Evolutionary conservation across 2,797 vertebrate genomes (phyloP).

Genomic region (Megalops cyprinoides): DNA sequence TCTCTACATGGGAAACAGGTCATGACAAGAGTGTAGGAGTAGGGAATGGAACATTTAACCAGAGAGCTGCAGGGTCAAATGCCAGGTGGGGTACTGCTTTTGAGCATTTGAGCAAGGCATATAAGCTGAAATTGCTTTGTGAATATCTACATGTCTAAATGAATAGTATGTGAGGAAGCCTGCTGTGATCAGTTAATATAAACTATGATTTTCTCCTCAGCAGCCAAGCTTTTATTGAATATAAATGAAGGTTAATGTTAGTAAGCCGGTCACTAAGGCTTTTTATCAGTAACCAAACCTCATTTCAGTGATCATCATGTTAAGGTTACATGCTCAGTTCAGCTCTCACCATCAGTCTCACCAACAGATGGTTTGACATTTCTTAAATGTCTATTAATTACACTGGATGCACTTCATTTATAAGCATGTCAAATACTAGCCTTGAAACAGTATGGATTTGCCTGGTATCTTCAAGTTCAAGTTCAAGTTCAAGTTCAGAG

Average conservation of each 20-base stretch:
- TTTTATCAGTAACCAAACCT: background rate
- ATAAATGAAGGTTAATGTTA: background rate
- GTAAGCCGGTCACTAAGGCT: background rate
- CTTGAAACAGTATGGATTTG: constrained; percentile 7
- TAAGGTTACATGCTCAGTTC: background rate
- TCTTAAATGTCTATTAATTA: background rate
- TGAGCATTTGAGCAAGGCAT: too few species aligned
- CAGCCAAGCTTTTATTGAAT: background rate
- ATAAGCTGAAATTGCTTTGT: background rate
- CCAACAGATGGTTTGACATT: background rate
- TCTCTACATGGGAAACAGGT: too few species aligned
- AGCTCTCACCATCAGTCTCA: background rate
- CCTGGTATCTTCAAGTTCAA: background rate
- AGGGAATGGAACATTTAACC: too few species aligned
- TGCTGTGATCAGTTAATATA: background rate
- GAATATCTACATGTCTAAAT: background rate
- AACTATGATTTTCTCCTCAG: background rate
- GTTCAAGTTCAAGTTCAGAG: too few species aligned
- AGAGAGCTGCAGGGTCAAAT: too few species aligned
- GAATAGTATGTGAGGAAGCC: background rate
- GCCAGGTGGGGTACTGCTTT: too few species aligned
- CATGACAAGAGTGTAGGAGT: too few species aligned
- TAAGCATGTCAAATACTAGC: background rate
- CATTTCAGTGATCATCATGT: background rate
- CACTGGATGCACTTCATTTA: background rate